Evolutionary conservation across 2,888 invertebrate species (phyloP).

Genomic region (Philereme vetulata): DNA sequence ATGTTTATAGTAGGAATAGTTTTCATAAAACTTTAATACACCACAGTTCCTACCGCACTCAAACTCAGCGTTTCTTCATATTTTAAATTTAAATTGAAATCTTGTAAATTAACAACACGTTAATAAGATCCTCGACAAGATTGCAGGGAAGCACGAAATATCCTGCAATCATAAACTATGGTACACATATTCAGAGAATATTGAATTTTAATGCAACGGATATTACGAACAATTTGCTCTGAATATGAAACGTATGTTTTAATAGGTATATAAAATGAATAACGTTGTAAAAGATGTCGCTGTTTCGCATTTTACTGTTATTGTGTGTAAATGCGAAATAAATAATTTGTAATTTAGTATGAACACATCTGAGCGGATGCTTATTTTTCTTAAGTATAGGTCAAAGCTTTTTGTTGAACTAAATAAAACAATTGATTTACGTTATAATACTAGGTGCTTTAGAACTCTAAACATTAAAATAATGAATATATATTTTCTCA

Average conservation of each 20-base stretch:
- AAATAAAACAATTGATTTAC: too few relatives aligned
- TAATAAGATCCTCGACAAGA: background rate
- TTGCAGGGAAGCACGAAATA: conserved; percentile 16
- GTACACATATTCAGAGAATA: background rate
- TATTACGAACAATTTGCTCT: background rate
- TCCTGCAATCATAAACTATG: conserved; percentile 12
- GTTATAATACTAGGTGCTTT: too few relatives aligned
- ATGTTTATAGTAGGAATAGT: too few relatives aligned
- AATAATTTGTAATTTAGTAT: background rate
- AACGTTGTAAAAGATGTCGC: conserved; percentile 10
- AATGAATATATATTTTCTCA: too few relatives aligned
- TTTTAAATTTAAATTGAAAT: too few relatives aligned
- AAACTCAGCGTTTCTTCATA: too few relatives aligned
- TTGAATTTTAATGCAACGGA: background rate
- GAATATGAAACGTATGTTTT: conserved; percentile 2
- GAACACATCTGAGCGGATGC: too few relatives aligned
- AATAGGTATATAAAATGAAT: conserved; percentile 11
- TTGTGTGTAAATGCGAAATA: conserved; percentile 10
- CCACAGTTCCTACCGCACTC: too few relatives aligned
- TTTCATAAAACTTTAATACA: too few relatives aligned
- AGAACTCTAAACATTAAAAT: too few relatives aligned
- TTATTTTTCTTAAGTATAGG: too few relatives aligned
- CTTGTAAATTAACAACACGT: background rate
- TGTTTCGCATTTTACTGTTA: conserved; percentile 8
- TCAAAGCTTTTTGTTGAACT: too few relatives aligned